Evolutionary conservation across 2,113 vertebrate species (phyloP).

Genomic region (Cyanocitta stelleri): DNA sequence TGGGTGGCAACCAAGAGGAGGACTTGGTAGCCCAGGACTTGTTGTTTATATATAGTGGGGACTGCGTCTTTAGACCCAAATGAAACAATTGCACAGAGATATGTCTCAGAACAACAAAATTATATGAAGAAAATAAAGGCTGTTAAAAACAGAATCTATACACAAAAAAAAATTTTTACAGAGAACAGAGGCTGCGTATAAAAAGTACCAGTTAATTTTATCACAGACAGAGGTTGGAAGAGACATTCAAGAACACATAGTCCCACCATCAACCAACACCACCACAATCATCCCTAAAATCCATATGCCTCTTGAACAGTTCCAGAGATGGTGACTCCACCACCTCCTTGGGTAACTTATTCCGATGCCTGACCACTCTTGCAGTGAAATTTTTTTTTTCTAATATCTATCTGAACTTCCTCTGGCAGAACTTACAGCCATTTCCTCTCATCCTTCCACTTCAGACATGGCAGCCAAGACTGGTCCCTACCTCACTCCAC

Average conservation of each 20-base stretch:
- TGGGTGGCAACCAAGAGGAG: neutral
- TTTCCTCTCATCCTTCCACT: neutral
- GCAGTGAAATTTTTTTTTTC: accelerated
- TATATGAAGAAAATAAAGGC: neutral
- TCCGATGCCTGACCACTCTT: too few relatives aligned
- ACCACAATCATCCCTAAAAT: neutral
- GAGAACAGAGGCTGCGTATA: neutral
- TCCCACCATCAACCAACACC: neutral
- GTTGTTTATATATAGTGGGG: accelerated
- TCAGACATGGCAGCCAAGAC: accelerated
- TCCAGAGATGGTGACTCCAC: neutral
- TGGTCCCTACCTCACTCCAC: neutral
- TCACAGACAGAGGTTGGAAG: neutral
- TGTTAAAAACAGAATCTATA: neutral
- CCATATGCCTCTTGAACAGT: neutral
- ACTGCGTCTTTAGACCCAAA: neutral
- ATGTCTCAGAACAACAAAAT: neutral
- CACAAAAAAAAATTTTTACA: accelerated
- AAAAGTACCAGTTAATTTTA: neutral
- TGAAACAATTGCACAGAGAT: neutral
- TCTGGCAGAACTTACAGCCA: neutral
- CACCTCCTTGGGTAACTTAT: neutral
- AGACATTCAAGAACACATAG: neutral
- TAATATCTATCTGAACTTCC: neutral
- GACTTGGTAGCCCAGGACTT: neutral